Evolutionary conservation across 2,888 invertebrate genomes (phyloP), one percentile per base, ranked within the genome.

Genomic region (Arge pagana): DNA sequence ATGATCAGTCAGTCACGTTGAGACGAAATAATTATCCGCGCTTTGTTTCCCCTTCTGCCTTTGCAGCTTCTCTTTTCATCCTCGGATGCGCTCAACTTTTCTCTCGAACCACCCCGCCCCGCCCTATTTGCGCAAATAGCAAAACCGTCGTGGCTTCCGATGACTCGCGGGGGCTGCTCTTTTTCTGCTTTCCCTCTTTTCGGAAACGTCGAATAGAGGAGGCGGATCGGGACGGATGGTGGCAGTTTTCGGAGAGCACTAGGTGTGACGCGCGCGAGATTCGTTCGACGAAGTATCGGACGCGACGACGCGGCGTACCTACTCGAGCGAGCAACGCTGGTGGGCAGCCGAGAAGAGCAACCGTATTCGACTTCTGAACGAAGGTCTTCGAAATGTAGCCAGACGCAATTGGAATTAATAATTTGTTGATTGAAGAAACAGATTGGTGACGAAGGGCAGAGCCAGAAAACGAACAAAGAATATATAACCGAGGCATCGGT

Each of bases 1-100:
- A 71, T 76, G 74, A 74, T 74, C 74, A 74, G 69, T 71, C 66
- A 65, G 60, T 58, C n/a, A n/a, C n/a, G n/a, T 62, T 58, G 65
- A 62, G 64, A 68, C 67, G 50, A 51, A 45, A 45, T 45, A 35
- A 45, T 45, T 35, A 45, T 45, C 45, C 45, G 11, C 35, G 45
- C 45, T 45, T 45, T 45, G 45, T 45, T 45, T 31, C n/a, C n/a
- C n/a, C 11, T 35, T 33, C 33, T 45, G 28, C 33, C 13, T 42
- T 40, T 40, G 8, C 40, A 40, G 16, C 26, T 24, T 21, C n/a
- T 26, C 26, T 35, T 21, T 45, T 35, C 23, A 15, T 45, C 45
- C 45, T 45, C 45, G n/a, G n/a, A n/a, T n/a, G n/a, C n/a, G n/a
- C n/a, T n/a, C 26, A 1, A 11, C 6, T 11, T 15, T 11, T n/a